These are phyloP conservation scores for Drosophila borealis DNA, from an alignment of 2,888 invertebrate species.

Conservation along the genomic window DNA sequence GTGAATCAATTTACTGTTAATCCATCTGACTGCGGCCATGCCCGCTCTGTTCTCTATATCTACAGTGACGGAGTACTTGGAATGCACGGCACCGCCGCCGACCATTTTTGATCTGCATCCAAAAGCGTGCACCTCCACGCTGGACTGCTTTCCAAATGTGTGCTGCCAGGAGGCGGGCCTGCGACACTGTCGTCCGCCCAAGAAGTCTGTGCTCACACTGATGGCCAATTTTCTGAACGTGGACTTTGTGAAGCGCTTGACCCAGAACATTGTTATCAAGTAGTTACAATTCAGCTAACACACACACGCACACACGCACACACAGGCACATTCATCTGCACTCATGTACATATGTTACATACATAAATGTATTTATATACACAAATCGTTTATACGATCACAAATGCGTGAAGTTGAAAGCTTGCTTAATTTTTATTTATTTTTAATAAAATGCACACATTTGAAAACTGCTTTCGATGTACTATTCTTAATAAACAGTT, in stretches of 20 bases:
- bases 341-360: background rate
- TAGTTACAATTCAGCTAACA: slow-evolving; percentile 40
- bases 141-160: slow-evolving; percentile 92
- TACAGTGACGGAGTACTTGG: slow-evolving; percentile 88
- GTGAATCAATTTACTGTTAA: slow-evolving; percentile 61
- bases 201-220: slow-evolving; percentile 89
- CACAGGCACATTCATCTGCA: slow-evolving; percentile 3
- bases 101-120: slow-evolving; percentile 90
- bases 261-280: slow-evolving; percentile 84
- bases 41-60: background rate
- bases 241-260: slow-evolving; percentile 83
- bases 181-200: slow-evolving; percentile 90
- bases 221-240: slow-evolving; percentile 86
- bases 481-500: slow-evolving; percentile 2
- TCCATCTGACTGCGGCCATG: background rate
- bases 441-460: background rate
- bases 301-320: background rate
- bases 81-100: slow-evolving; percentile 90
- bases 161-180: slow-evolving; percentile 92
- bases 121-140: slow-evolving; percentile 88
- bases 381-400: slow-evolving; percentile 38
- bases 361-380: slow-evolving; percentile 11
- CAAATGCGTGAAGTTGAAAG: slow-evolving; percentile 11
- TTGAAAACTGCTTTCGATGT: slow-evolving; percentile 5
- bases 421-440: slow-evolving; percentile 8